Conservation (phyloP, 1,140 invertebrate genomes). For the Eufriesea mexicana region DNA sequence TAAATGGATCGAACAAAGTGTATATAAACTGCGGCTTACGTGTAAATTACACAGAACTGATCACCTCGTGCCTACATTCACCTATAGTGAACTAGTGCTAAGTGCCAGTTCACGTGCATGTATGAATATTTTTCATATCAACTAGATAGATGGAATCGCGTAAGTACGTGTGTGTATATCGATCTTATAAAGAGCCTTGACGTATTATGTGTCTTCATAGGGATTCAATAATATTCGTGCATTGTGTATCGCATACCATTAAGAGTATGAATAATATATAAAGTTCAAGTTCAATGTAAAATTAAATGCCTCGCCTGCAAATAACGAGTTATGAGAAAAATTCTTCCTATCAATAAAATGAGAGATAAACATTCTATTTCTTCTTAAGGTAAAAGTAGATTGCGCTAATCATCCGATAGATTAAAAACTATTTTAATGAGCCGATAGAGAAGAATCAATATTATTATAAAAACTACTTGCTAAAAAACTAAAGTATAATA, state of each 20-base stretch:
- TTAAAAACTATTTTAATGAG: too few relatives aligned
- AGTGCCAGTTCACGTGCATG: constrained; percentile 9
- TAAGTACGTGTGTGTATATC: constrained; percentile 30
- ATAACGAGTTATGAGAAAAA: background rate
- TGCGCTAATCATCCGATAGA: background rate
- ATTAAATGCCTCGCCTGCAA: background rate
- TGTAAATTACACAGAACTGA: constrained; percentile 43
- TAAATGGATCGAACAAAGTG: background rate
- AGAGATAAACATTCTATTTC: background rate
- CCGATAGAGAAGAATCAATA: too few relatives aligned
- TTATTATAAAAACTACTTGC: background rate
- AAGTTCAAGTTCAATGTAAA: constrained; percentile 39
- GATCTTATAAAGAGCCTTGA: constrained; percentile 60
- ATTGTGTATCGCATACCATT: constrained; percentile 2
- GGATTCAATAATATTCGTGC: constrained; percentile 44
- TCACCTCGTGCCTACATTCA: constrained; percentile 5
- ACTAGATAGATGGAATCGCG: background rate
- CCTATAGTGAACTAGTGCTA: constrained; percentile 3
- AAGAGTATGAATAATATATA: constrained; percentile 21
- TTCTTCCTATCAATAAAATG: background rate
- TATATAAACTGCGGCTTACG: background rate
- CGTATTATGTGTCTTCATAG: constrained; percentile 43
- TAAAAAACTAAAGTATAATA: background rate
- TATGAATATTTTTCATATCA: constrained; percentile 43
- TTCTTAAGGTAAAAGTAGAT: background rate